These are phyloP conservation scores for Chinchilla lanigera DNA, from an alignment of 2,113 vertebrate genomes.

Conservation along the genomic window DNA sequence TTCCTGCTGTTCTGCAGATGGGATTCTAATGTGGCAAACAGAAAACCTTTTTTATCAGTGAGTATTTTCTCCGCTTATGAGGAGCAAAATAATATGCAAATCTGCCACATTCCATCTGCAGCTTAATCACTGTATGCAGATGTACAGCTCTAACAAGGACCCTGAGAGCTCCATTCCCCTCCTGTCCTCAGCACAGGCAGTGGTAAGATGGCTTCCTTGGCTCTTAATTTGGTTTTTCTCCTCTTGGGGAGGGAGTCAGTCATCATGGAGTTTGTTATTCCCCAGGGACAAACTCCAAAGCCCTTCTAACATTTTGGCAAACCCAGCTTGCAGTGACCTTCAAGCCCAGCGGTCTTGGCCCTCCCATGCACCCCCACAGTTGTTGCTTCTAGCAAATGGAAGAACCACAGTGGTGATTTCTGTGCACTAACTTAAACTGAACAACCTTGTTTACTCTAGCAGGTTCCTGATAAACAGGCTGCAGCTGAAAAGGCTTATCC, in stretches of 20 bases:
- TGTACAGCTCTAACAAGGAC: not conserved
- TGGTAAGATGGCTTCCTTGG: not conserved
- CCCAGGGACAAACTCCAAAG: not conserved
- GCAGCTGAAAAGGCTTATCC: slow-evolving; percentile 83
- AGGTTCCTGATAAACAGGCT: slow-evolving; percentile 82
- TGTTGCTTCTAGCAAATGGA: not conserved
- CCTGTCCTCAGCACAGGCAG: not conserved
- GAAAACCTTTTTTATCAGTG: not conserved
- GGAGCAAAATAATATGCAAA: not conserved
- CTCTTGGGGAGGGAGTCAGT: not conserved
- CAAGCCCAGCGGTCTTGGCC: not conserved
- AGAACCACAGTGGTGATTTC: not conserved
- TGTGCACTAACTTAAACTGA: slow-evolving; percentile 70
- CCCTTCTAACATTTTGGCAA: not conserved
- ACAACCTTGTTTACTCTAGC: slow-evolving; percentile 68
- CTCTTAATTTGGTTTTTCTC: not conserved
- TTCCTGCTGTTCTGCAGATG: not conserved
- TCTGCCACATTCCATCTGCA: not conserved
- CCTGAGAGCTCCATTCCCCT: accelerated
- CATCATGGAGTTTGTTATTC: not conserved
- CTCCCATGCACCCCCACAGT: not conserved
- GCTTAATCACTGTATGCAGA: not conserved
- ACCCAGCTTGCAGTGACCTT: not conserved
- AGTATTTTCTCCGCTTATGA: not conserved
- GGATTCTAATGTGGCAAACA: not conserved